Conservation (phyloP, 2,797 vertebrate genomes). For the Fundulus diaphanus region DNA sequence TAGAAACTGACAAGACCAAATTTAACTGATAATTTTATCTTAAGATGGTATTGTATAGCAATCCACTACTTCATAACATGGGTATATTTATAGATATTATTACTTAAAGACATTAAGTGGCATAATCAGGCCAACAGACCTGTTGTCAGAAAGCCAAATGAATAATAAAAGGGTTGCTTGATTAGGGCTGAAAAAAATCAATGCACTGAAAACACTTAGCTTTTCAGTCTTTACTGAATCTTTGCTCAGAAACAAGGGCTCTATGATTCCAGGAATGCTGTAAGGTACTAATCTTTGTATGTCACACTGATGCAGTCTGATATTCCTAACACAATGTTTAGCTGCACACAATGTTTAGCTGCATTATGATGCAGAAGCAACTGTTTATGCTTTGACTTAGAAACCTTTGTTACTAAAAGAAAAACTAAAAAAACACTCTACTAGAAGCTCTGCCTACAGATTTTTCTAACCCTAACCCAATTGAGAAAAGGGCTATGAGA, state of each 20-base stretch:
- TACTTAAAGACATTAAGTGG: constrained; percentile 36
- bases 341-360: constrained; percentile 5
- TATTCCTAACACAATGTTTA: constrained; percentile 29
- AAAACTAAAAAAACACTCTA: too few relatives aligned
- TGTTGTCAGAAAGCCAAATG: constrained; percentile 41
- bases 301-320: constrained; percentile 11
- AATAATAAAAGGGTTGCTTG: constrained; percentile 51
- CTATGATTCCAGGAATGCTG: constrained; percentile 32
- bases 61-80: constrained; percentile 11
- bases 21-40: neutral
- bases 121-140: constrained; percentile 58
- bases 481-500: neutral
- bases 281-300: constrained; percentile 31
- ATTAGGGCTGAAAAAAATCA: constrained; percentile 31
- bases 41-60: constrained; percentile 1
- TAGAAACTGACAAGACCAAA: too few relatives aligned
- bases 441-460: neutral
- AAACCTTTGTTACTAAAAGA: constrained; percentile 1
- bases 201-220: constrained; percentile 3
- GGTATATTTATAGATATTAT: constrained; percentile 14
- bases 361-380: neutral
- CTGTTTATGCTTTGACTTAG: neutral
- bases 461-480: neutral
- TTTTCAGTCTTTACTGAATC: constrained; percentile 12
- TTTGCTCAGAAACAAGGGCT: constrained; percentile 16